Evolutionary conservation across 2,888 invertebrate species (phyloP).

Genomic region (Limnephilus marmoratus): DNA sequence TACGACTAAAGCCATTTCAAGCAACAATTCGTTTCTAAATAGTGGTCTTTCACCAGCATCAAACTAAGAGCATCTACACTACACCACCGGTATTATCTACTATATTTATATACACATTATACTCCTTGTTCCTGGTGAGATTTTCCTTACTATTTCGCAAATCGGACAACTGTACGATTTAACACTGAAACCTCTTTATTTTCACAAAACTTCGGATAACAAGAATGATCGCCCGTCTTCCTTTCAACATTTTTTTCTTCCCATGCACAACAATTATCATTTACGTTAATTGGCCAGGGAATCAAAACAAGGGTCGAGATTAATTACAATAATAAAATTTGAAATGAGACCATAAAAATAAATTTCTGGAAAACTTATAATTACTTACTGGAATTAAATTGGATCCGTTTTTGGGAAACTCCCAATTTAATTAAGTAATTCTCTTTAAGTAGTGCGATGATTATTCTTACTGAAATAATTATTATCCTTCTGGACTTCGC

Average conservation of each 20-base stretch:
- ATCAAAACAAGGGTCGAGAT: slow-evolving; percentile 44
- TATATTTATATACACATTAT: too few species aligned
- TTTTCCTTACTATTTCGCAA: background rate
- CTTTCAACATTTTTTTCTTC: slow-evolving; percentile 47
- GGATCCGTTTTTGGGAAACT: background rate
- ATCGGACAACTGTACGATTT: background rate
- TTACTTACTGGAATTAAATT: background rate
- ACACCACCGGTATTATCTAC: too few species aligned
- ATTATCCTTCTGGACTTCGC: background rate
- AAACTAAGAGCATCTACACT: too few species aligned
- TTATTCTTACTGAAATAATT: background rate
- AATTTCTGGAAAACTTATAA: slow-evolving; percentile 17
- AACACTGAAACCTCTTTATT: slow-evolving; percentile 34
- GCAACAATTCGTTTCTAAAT: too few species aligned
- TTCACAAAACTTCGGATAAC: background rate
- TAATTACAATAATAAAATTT: slow-evolving; percentile 49
- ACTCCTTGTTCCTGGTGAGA: background rate
- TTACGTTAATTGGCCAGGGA: slow-evolving; percentile 45
- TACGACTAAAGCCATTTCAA: too few species aligned
- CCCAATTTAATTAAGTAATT: background rate
- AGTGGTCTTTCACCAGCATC: too few species aligned
- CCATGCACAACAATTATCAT: slow-evolving; percentile 42
- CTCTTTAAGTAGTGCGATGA: background rate
- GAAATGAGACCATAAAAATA: slow-evolving; percentile 30
- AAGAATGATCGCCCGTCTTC: slow-evolving; percentile 30